Evolutionary conservation across 2,113 vertebrate genomes (phyloP).

Genomic region (Herpailurus yagouaroundi): DNA sequence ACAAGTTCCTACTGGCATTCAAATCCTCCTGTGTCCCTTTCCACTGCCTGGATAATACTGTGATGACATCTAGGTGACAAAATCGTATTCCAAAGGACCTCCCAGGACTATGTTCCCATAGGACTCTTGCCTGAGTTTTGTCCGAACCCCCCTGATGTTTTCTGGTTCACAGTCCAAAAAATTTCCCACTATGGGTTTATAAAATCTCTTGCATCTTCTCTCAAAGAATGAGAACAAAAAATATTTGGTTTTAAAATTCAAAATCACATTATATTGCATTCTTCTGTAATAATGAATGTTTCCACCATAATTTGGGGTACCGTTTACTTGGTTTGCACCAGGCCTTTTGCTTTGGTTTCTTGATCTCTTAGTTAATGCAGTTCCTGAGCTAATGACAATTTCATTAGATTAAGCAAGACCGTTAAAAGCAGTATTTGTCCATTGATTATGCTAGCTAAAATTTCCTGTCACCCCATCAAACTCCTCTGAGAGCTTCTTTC

Average conservation of each 20-base stretch:
- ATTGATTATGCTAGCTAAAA: background rate
- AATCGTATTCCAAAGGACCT: background rate
- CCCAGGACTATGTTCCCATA: background rate
- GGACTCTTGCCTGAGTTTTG: background rate
- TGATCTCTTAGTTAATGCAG: background rate
- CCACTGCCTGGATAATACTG: background rate
- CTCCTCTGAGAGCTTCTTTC: background rate
- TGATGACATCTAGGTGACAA: background rate
- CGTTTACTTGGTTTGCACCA: background rate
- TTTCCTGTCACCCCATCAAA: background rate
- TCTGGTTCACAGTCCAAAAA: background rate
- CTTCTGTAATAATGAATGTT: background rate
- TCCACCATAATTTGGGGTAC: too few species aligned
- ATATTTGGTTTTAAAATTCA: background rate
- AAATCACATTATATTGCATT: background rate
- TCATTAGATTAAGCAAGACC: background rate
- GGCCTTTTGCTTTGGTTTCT: background rate
- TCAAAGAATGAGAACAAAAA: background rate
- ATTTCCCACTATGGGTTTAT: background rate
- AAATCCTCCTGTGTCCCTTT: background rate
- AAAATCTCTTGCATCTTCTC: background rate
- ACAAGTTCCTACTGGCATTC: background rate
- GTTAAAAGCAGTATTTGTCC: background rate
- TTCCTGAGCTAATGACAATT: background rate
- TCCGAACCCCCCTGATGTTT: accelerated